Conservation (phyloP, 2,797 vertebrate genomes). For the Podarcis siculus region DNA sequence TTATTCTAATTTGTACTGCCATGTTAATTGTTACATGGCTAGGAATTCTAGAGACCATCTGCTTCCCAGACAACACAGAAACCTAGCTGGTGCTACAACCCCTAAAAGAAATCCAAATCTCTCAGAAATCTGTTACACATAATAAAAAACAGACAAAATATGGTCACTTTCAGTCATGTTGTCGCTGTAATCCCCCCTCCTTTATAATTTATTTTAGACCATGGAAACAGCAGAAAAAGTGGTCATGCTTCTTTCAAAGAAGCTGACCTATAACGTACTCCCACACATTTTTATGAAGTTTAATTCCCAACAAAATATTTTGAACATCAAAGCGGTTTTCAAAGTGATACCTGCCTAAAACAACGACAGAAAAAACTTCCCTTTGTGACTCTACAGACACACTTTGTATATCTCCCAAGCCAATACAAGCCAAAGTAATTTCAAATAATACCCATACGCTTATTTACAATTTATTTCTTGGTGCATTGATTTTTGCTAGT, state of each 20-base stretch:
- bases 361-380: slow-evolving; percentile 54
- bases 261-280: not conserved
- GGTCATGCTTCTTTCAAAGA: slow-evolving; percentile 10
- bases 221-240: slow-evolving; percentile 56
- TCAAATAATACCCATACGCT: slow-evolving; percentile 40
- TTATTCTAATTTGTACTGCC: slow-evolving; percentile 51
- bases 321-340: slow-evolving; percentile 38
- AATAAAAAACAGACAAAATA: slow-evolving; percentile 49
- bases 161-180: slow-evolving; percentile 27
- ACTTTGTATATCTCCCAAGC: slow-evolving; percentile 54
- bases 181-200: not conserved
- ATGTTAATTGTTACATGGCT: slow-evolving; percentile 59
- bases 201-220: slow-evolving; percentile 60
- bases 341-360: slow-evolving; percentile 37
- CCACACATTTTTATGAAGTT: slow-evolving; percentile 29
- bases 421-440: slow-evolving; percentile 48
- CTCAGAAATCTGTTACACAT: slow-evolving; percentile 49
- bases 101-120: slow-evolving; percentile 60
- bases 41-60: slow-evolving; percentile 51
- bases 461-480: slow-evolving; percentile 66
- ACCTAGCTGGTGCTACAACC: slow-evolving; percentile 48
- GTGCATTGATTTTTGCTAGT: slow-evolving; percentile 56
- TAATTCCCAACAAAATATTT: slow-evolving; percentile 60
- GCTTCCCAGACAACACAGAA: slow-evolving; percentile 60
- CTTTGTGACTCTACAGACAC: slow-evolving; percentile 46